Evolutionary conservation across 2,797 vertebrate genomes (phyloP).

Genomic region (Acrocephalus scirpaceus): DNA sequence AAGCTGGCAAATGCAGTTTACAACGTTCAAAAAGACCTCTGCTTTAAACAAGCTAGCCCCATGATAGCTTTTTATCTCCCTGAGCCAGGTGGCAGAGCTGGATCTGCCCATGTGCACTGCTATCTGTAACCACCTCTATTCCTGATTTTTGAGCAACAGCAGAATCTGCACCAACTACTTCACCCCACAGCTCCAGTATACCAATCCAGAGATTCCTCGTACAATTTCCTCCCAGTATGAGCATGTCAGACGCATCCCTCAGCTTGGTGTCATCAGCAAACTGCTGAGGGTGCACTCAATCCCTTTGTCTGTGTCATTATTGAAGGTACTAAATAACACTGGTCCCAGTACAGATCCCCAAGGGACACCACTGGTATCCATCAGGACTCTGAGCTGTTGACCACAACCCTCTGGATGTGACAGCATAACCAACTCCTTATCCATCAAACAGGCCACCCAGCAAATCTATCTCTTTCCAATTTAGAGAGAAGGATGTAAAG

Average conservation of each 20-base stretch:
- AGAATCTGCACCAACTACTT: not conserved
- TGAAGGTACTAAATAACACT: not conserved
- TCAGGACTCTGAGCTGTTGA: not conserved
- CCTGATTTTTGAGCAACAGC: not conserved
- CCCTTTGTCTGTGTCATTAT: not conserved
- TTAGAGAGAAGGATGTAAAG: not conserved
- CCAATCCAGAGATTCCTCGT: not conserved
- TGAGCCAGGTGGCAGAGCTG: not conserved
- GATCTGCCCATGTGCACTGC: rapidly evolving
- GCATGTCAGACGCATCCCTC: not conserved
- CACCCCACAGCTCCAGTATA: not conserved
- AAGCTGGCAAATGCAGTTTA: not conserved
- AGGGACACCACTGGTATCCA: not conserved
- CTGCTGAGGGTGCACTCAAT: not conserved
- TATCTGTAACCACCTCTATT: not conserved
- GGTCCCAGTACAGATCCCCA: rapidly evolving
- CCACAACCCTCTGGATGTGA: rapidly evolving
- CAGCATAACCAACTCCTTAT: not conserved
- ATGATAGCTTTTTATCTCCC: not conserved
- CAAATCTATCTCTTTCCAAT: not conserved
- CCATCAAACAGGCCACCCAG: not conserved
- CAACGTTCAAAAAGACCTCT: not conserved
- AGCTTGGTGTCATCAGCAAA: not conserved
- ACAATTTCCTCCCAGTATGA: not conserved
- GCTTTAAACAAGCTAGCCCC: not conserved